Conservation (phyloP, 2,888 invertebrate genomes). For the Orthosia cruda region DNA sequence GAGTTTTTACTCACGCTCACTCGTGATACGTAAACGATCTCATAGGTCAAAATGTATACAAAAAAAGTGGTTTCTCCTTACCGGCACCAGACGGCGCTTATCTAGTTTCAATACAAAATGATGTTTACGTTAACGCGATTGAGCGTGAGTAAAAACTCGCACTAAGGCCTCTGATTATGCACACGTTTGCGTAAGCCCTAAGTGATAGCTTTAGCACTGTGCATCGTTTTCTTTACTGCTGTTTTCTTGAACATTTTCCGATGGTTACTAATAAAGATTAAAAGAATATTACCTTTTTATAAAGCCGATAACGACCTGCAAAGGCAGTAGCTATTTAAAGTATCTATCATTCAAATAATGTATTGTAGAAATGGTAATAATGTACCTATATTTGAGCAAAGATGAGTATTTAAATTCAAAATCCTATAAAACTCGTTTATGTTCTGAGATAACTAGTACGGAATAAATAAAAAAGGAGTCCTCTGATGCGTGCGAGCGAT, state of each 20-base stretch:
- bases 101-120: too few species aligned
- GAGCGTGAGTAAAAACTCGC: too few species aligned
- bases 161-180: too few species aligned
- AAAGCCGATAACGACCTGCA: background rate
- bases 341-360: constrained; percentile 1
- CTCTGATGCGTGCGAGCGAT: constrained; percentile 22
- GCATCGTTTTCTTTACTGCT: background rate
- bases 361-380: background rate
- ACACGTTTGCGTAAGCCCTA: constrained; percentile 3
- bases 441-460: constrained; percentile 31
- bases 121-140: too few species aligned
- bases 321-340: constrained; percentile 1
- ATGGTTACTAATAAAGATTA: background rate
- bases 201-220: background rate
- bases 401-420: constrained; percentile 40
- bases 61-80: too few species aligned
- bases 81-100: too few species aligned
- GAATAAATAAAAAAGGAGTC: constrained; percentile 35
- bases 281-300: background rate
- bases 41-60: too few species aligned
- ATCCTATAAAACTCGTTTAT: constrained; percentile 40
- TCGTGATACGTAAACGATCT: too few species aligned
- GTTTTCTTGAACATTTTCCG: background rate
- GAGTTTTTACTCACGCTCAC: too few species aligned
- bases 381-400: constrained; percentile 8